A percentile compares a stretch with the other conserved stretches of the same genome.
phyloP scores from a whole-genome alignment of 1,140 invertebrate genomes.

The Callitettix versicolor region DNA sequence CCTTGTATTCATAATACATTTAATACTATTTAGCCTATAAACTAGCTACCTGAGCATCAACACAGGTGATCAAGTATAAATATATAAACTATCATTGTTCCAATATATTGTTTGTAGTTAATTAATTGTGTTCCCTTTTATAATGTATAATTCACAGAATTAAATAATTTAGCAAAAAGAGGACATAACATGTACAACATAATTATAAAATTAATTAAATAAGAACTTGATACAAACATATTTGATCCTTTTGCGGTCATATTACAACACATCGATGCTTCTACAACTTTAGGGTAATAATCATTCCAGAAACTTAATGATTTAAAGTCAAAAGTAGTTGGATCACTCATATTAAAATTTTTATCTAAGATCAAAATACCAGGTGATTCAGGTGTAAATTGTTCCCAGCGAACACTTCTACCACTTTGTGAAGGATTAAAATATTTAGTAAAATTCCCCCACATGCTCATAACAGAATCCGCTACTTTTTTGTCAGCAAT shows the following conservation, averaged over 20 bases:
- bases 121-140: too few species aligned
- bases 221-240: too few species aligned
- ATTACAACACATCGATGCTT: slow-evolving; percentile 20
- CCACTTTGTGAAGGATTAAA: slow-evolving; percentile 55
- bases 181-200: too few species aligned
- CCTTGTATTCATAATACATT: too few species aligned
- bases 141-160: too few species aligned
- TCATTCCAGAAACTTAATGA: slow-evolving; percentile 70
- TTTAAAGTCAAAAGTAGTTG: slow-evolving; percentile 53
- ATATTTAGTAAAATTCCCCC: slow-evolving; percentile 59
- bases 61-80: too few species aligned
- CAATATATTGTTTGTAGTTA: too few species aligned
- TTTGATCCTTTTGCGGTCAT: neutral
- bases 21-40: too few species aligned
- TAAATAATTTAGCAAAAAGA: too few species aligned
- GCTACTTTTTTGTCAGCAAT: slow-evolving; percentile 60
- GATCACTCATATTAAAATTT: slow-evolving; percentile 58
- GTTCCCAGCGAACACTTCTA: slow-evolving; percentile 55
- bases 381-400: slow-evolving; percentile 47
- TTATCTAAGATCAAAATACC: slow-evolving; percentile 58
- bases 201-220: too few species aligned
- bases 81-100: too few species aligned
- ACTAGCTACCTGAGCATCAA: too few species aligned
- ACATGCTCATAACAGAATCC: slow-evolving; percentile 63
- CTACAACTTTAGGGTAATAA: slow-evolving; percentile 56